phyloP scores from a whole-genome alignment of 2,113 vertebrate genomes.

The Paramisgurnus dabryanus region DNA sequence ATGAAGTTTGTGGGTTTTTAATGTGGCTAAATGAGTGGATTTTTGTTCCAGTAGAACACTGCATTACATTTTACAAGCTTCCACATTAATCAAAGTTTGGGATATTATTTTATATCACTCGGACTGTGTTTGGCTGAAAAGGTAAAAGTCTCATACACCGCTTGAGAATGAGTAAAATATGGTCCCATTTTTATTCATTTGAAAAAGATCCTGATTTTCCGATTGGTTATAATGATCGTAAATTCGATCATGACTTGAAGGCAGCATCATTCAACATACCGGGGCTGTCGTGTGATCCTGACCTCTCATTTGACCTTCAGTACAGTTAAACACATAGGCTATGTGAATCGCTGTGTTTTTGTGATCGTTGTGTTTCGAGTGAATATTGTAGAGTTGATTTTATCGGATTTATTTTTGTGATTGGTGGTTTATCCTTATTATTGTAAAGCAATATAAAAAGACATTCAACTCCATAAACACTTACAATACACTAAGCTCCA shows the following conservation, averaged over 20 bases:
- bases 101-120: too few relatives aligned
- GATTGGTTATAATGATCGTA: too few relatives aligned
- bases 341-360: conserved; percentile 66
- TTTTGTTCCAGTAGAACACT: too few relatives aligned
- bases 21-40: too few relatives aligned
- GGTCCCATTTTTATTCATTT: too few relatives aligned
- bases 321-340: conserved; percentile 60
- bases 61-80: too few relatives aligned
- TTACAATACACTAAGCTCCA: conserved; percentile 56
- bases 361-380: conserved; percentile 73
- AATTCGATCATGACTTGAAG: background rate
- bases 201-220: too few relatives aligned
- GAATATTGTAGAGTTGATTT: conserved; percentile 63
- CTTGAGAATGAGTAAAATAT: background rate
- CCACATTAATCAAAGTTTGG: too few relatives aligned
- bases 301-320: conserved; percentile 50
- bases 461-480: conserved; percentile 54
- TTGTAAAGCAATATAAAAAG: conserved; percentile 62
- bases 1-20: background rate
- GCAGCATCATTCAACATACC: conserved; percentile 39
- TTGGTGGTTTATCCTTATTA: conserved; percentile 41
- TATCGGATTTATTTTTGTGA: background rate
- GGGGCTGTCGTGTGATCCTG: conserved; percentile 49
- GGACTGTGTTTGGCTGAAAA: too few relatives aligned
- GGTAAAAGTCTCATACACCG: background rate